Conservation (phyloP, 2,888 invertebrate species). For the Thera obeliscata region DNA sequence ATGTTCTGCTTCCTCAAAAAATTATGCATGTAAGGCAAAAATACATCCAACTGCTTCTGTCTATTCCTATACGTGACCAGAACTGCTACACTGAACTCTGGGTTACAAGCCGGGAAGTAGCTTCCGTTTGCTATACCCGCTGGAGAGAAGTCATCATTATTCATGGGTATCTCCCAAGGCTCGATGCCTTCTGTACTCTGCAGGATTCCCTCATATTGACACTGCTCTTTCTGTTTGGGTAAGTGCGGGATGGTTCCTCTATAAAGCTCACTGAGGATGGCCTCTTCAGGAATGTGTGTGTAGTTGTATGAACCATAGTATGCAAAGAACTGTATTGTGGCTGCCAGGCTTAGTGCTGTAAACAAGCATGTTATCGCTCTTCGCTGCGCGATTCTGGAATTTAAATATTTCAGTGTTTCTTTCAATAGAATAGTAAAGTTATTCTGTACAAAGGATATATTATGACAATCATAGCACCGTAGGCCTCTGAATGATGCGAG, state of each 20-base stretch:
- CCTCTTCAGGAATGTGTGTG: slow-evolving; percentile 52
- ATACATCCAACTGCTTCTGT: slow-evolving; percentile 88
- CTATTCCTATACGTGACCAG: slow-evolving; percentile 92
- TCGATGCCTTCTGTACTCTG: slow-evolving; percentile 50
- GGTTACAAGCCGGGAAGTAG: slow-evolving; percentile 66
- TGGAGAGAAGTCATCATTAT: slow-evolving; percentile 55
- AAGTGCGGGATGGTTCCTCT: slow-evolving; percentile 51
- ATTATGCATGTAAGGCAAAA: slow-evolving; percentile 93
- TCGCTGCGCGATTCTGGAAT: slow-evolving; percentile 53
- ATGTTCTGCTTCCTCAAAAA: slow-evolving; percentile 92
- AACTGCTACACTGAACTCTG: slow-evolving; percentile 88
- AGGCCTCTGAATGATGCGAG: too few species aligned
- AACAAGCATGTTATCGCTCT: slow-evolving; percentile 53
- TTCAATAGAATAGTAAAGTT: neutral
- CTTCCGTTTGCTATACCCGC: slow-evolving; percentile 64
- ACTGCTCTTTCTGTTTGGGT: slow-evolving; percentile 53
- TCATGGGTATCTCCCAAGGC: slow-evolving; percentile 53
- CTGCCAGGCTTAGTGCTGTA: slow-evolving; percentile 48
- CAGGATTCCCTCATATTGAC: slow-evolving; percentile 64
- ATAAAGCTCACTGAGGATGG: slow-evolving; percentile 53
- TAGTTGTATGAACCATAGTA: slow-evolving; percentile 61
- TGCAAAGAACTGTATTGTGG: slow-evolving; percentile 55
- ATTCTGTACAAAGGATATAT: neutral
- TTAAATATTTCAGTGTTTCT: neutral
- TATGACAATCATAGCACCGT: neutral